phyloP scores from a whole-genome alignment of 1,140 invertebrate species.

The Cryptotermes secundus region DNA sequence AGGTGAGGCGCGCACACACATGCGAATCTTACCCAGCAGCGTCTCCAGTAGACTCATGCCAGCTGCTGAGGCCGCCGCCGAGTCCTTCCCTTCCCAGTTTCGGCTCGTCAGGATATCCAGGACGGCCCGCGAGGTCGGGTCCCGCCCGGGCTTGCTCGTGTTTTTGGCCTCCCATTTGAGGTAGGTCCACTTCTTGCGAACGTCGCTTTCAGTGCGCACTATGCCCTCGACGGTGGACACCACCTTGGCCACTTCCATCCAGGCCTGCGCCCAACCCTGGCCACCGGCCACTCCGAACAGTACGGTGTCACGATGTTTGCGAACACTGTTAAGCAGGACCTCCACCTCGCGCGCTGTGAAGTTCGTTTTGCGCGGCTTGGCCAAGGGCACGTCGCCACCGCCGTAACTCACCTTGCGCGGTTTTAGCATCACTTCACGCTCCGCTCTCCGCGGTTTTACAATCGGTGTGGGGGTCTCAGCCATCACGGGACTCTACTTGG shows the following conservation, averaged over 20 bases:
- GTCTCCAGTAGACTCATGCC: not conserved
- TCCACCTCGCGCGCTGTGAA: slow-evolving; percentile 41
- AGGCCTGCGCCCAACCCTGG: slow-evolving; percentile 40
- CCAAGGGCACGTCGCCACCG: not conserved
- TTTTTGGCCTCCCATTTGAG: slow-evolving; percentile 43
- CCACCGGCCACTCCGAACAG: slow-evolving; percentile 41
- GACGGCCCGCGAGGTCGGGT: slow-evolving; percentile 39
- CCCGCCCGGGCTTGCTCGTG: slow-evolving; percentile 40
- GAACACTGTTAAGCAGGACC: slow-evolving; percentile 37
- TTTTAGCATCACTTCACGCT: not conserved
- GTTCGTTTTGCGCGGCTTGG: slow-evolving; percentile 41
- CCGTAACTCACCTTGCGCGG: not conserved
- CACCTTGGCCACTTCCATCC: slow-evolving; percentile 39
- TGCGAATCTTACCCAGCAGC: slow-evolving; percentile 20
- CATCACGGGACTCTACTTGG: not conserved
- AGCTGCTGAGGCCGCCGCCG: too few species aligned
- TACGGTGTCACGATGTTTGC: slow-evolving; percentile 37
- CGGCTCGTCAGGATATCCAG: slow-evolving; percentile 39
- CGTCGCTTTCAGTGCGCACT: slow-evolving; percentile 39
- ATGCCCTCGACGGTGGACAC: slow-evolving; percentile 41
- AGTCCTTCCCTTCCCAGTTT: not conserved
- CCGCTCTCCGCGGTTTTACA: not conserved
- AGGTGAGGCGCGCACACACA: too few species aligned
- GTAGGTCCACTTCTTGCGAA: slow-evolving; percentile 43
- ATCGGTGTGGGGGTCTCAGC: not conserved